Base-by-base conservation (phyloP, 2,113 vertebrate genomes). In the Recurvirostra avosetta region DNA sequence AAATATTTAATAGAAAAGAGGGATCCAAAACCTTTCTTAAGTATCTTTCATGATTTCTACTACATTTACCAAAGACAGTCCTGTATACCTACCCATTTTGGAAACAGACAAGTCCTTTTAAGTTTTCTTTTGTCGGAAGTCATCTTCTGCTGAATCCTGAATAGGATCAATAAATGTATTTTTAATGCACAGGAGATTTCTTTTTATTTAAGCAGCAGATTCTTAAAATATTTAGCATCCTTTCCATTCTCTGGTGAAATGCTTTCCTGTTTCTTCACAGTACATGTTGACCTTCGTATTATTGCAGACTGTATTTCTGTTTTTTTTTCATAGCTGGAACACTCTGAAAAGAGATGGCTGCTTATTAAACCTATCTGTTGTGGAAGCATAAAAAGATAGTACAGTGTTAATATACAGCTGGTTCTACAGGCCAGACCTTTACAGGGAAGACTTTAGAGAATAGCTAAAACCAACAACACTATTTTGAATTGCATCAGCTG, bases 171-270 rank as follows among this genome's bases (percentile, higher is more conserved):
- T 97, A 92, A 87, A 91, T 84, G 32, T 78, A 95, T 92, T 92
- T 96, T 89, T 97, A 93, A 89, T 77, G 45, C 63, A 78, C 56
- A 43, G 27, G 47, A 76, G 65, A 55, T 68, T 85, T 91, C 49
- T 86, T 92, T 94, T 89, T 49, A 87, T 97, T 94, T 92, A 96
- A 88, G 73, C 25, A 90, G 74, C 26, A 86, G 74, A 94, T 88
- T 90, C 76, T 95, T 97, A 91, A 96, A 97, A 97, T 96, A 97
- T 97, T 95, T 96, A 96, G 26, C 43, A 90, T 47, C 50, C 29
- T 76, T 92, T 94, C 30, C 25, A 15, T 83, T 95, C 86, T 80
- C 86, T 92, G 29, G 40, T 90, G 89, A 87, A 92, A 75, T 67
- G 56, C 43, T 80, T 20, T 56, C 15, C 50, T 66, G 43, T 71